Evolutionary conservation across 1,140 invertebrate genomes (phyloP), one percentile per base, ranked within the genome.

Genomic region (Cephus cinctus): DNA sequence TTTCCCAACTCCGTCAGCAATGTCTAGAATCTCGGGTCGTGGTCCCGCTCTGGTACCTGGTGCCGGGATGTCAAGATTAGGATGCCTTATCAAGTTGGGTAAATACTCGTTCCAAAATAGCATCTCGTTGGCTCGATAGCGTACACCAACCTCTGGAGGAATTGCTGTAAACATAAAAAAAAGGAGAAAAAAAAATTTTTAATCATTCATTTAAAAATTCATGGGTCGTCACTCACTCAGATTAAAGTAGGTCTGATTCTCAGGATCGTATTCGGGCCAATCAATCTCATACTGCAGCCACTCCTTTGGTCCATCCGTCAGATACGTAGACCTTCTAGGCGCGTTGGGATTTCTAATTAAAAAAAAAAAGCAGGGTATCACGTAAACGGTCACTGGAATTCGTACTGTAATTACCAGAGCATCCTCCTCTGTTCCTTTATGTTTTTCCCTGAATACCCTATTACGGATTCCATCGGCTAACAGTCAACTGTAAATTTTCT

Each of bases 201-300:
- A 43, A 36, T 36, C 12, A 5, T 40, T n/a, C 3, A 15, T 2
- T 11, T 8, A 9, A 39, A 47, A 27, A 32, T 43, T 8, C 9
- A 21, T 16, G 2, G 12, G 8, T 9, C 15, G 3, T 11, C 22
- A 67, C 78, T 81, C 79, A 92, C 89, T 86, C 34, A 93, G 73
- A 72, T 84, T 83, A 16, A 92, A 75, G 72, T 89, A 93, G 11
- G 81, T 81, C 62, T 90, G 86, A 51, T 86, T 81, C 1, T 78
- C 71, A 2, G 77, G 69, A 56, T 88, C 85, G 56, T 89, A 94
- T 43, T 86, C 82, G 0, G 88, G 88, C 91, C 91, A 94, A 31
- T 88, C 83, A 5, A 85, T 66, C 38, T 87, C 83, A 56, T 85
- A 88, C 52, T 83, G 81, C 45, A 73, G 75, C 83, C 83, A 86